A percentile compares a stretch with the other conserved stretches of the same genome.
These are phyloP conservation scores for Drosophila ustulata DNA, from an alignment of 2,888 invertebrate species.

Conservation along the genomic window DNA sequence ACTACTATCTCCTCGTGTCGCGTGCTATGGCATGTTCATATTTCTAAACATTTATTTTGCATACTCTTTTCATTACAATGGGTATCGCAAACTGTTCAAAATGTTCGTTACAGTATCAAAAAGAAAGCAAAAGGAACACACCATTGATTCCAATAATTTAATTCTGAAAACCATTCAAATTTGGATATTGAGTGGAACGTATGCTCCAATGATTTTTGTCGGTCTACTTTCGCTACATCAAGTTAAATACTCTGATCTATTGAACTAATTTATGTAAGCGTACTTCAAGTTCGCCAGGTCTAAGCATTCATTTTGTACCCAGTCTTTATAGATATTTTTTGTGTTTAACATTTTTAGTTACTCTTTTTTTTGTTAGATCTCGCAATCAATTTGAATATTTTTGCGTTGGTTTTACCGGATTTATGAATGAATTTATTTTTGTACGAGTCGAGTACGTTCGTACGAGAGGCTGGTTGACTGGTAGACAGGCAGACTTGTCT, in stretches of 20 bases:
- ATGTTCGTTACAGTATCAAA: not conserved
- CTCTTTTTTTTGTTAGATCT: constrained; percentile 49
- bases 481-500: constrained; percentile 69
- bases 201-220: not conserved
- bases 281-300: constrained; percentile 16
- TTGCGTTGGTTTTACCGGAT: constrained; percentile 81
- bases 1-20: constrained; percentile 76
- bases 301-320: constrained; percentile 14
- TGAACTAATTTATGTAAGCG: constrained; percentile 6
- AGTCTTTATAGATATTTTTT: constrained; percentile 38
- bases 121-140: not conserved
- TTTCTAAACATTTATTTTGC: constrained; percentile 45
- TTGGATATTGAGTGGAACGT: not conserved
- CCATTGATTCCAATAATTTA: not conserved
- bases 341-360: constrained; percentile 35
- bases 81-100: not conserved
- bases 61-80: constrained; percentile 24
- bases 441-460: constrained; percentile 38
- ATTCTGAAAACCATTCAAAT: not conserved
- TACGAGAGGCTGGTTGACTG: constrained; percentile 44
- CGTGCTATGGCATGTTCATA: constrained; percentile 68
- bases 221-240: not conserved
- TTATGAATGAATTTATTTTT: constrained; percentile 80
- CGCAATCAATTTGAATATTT: constrained; percentile 78
- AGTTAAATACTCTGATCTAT: not conserved